Conservation (phyloP, 2,113 vertebrate genomes). For the Sceloporus undulatus region DNA sequence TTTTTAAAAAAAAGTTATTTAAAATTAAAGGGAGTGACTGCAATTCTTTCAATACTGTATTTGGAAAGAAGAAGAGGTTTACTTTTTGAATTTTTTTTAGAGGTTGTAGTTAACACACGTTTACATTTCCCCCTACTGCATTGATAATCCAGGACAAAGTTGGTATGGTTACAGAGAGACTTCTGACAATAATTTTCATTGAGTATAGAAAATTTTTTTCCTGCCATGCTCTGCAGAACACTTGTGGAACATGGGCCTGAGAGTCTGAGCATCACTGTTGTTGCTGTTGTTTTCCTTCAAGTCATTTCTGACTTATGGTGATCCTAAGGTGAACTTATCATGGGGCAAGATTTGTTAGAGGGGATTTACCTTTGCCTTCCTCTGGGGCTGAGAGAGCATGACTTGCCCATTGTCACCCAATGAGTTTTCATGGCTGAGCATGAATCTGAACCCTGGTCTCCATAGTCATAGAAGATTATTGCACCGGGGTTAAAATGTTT, state of each 20-base stretch:
- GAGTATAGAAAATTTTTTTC: not conserved
- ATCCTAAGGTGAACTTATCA: no score
- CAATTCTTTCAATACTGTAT: slow-evolving; percentile 44
- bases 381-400: no score
- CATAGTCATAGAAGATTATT: no score
- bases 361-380: no score
- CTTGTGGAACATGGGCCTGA: not conserved
- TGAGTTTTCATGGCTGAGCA: not conserved
- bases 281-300: not conserved
- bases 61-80: slow-evolving; percentile 49
- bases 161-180: not conserved
- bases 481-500: no score
- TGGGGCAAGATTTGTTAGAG: no score
- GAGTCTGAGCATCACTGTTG: not conserved
- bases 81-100: slow-evolving; percentile 42
- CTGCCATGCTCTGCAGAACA: not conserved
- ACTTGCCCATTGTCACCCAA: no score
- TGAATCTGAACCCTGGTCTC: not conserved
- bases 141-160: not conserved
- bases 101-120: not conserved
- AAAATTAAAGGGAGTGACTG: slow-evolving; percentile 60
- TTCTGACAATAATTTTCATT: not conserved
- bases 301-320: no score
- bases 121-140: slow-evolving; percentile 18
- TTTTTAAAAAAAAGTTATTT: not conserved